phyloP scores from a whole-genome alignment of 2,113 vertebrate species.

The Ammodramus savannarum region DNA sequence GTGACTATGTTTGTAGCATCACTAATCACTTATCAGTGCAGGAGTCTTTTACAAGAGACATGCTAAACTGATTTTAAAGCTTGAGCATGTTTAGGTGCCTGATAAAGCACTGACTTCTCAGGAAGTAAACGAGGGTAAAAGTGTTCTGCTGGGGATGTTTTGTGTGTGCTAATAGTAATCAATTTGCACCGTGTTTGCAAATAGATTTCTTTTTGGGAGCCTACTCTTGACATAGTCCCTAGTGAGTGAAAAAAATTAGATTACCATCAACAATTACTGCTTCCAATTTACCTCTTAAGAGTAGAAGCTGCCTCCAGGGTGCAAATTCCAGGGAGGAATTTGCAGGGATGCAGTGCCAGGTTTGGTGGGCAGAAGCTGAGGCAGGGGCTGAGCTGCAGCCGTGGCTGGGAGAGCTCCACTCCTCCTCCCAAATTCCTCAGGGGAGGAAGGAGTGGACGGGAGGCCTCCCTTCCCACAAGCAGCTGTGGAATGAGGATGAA shows the following conservation, averaged over 20 bases:
- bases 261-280: not conserved
- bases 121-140: not conserved
- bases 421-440: constrained; percentile 3
- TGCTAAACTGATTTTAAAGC: not conserved
- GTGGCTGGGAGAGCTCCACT: not conserved
- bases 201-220: not conserved
- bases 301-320: not conserved
- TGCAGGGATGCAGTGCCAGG: rapidly evolving
- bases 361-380: not conserved
- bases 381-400: not conserved
- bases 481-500: constrained; percentile 62
- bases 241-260: not conserved
- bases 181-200: not conserved
- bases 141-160: not conserved
- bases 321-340: no score
- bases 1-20: not conserved
- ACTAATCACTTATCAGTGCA: not conserved
- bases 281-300: not conserved
- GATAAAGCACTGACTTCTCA: not conserved
- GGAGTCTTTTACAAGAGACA: not conserved
- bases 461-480: constrained; percentile 42
- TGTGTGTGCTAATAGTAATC: not conserved
- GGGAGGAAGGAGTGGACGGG: not conserved
- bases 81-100: not conserved
- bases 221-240: not conserved